Conservation (phyloP, 2,113 vertebrate genomes). For the Pangasianodon hypophthalmus region DNA sequence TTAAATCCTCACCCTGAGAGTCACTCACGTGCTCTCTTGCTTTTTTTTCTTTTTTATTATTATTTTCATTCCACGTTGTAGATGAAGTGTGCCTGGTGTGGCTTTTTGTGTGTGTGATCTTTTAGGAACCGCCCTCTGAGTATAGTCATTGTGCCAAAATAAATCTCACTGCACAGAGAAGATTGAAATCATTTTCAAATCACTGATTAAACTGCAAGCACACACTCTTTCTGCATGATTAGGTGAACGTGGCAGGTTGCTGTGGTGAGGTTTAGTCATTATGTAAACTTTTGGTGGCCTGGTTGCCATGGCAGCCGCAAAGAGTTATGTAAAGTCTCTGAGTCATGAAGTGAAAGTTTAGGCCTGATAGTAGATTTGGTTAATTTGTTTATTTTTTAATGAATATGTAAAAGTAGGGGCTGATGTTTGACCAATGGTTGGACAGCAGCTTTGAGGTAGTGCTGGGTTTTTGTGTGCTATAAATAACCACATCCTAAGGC, state of each 20-base stretch:
- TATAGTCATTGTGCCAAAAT: not conserved
- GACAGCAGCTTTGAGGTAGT: too few relatives aligned
- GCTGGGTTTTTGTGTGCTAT: not conserved
- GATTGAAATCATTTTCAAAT: not conserved
- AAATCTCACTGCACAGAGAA: not conserved
- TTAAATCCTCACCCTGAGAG: not conserved
- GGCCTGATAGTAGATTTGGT: slow-evolving; percentile 25
- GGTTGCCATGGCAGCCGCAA: slow-evolving; percentile 60
- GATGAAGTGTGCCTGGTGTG: not conserved
- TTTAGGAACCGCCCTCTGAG: not conserved
- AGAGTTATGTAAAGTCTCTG: slow-evolving; percentile 62
- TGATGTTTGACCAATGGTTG: not conserved
- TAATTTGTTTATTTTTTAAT: slow-evolving; percentile 1
- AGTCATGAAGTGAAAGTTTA: slow-evolving; percentile 47
- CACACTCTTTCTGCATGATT: slow-evolving; percentile 42
- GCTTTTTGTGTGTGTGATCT: not conserved
- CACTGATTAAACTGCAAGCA: not conserved
- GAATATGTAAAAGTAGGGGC: not conserved
- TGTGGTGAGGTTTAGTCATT: slow-evolving; percentile 62
- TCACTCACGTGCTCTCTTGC: not conserved
- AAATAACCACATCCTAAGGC: not conserved
- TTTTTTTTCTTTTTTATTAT: not conserved
- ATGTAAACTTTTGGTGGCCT: slow-evolving; percentile 63
- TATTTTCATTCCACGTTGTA: not conserved
- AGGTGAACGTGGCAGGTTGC: slow-evolving; percentile 56